A percentile compares a stretch with the other conserved stretches of the same genome.
Conservation (phyloP, 2,888 invertebrate genomes). For the Stictocephala bisonia region DNA sequence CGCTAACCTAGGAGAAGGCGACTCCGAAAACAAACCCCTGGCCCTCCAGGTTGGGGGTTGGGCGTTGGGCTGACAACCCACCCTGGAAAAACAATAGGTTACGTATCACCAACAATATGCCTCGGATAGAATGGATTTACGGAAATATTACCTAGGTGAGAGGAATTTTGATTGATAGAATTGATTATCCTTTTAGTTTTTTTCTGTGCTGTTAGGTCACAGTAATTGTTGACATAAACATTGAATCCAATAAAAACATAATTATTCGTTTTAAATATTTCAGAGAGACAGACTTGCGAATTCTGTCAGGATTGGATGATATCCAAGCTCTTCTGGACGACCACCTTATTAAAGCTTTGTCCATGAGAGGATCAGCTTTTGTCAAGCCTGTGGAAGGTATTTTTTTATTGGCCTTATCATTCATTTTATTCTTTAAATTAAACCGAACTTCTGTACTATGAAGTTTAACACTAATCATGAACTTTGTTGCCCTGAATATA, state of each 20-base stretch:
- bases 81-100: too few relatives aligned
- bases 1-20: too few relatives aligned
- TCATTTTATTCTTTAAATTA: too few relatives aligned
- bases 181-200: background rate
- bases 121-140: too few relatives aligned
- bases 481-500: too few relatives aligned
- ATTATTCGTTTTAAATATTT: conserved; percentile 10
- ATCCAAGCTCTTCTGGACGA: conserved; percentile 84
- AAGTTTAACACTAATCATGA: too few relatives aligned
- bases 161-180: background rate
- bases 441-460: too few relatives aligned
- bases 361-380: conserved; percentile 87
- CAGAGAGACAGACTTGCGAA: conserved; percentile 79
- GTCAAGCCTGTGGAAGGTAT: conserved; percentile 83
- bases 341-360: conserved; percentile 84
- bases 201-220: background rate
- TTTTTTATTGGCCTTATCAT: conserved; percentile 51
- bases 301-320: conserved; percentile 80
- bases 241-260: background rate
- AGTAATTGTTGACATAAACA: background rate
- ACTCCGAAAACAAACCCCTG: too few relatives aligned
- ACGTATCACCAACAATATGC: too few relatives aligned
- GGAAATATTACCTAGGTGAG: too few relatives aligned
- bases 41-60: too few relatives aligned
- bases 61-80: too few relatives aligned